Conservation (phyloP, 2,113 vertebrate genomes). For the Strix uralensis region DNA sequence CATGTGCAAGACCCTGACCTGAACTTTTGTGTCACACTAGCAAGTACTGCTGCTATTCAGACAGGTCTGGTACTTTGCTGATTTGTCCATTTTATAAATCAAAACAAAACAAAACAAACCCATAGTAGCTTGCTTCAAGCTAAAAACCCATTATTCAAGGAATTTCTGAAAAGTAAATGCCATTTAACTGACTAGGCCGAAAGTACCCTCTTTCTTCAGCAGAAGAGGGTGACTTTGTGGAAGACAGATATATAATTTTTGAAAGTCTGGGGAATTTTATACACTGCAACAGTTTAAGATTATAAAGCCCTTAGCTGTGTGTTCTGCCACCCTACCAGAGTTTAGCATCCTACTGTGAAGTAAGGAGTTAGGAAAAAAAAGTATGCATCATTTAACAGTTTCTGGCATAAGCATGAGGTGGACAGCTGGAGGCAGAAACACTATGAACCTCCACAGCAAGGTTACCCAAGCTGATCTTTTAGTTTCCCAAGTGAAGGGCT, state of each 20-base stretch:
- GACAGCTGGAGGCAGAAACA: not conserved
- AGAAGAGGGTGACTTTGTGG: not conserved
- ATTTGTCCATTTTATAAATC: conserved; percentile 4
- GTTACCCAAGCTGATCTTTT: not conserved
- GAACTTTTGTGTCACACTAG: not conserved
- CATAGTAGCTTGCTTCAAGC: conserved; percentile 3
- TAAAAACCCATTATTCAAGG: not conserved
- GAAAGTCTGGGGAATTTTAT: not conserved
- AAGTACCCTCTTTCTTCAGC: not conserved
- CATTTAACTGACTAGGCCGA: not conserved
- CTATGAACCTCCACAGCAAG: not conserved
- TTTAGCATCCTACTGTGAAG: not conserved
- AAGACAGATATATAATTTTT: not conserved
- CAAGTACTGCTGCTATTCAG: not conserved
- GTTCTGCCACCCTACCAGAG: not conserved
- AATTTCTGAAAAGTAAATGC: conserved; percentile 15
- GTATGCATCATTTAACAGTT: not conserved
- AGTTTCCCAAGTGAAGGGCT: not conserved
- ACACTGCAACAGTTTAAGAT: not conserved
- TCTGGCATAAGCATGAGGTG: not conserved
- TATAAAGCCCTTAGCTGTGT: not conserved
- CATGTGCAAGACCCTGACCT: not conserved
- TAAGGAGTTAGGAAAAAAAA: not conserved
- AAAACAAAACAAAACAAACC: not conserved
- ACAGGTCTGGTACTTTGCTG: not conserved